A percentile compares a stretch with the other conserved stretches of the same genome.
Evolutionary conservation across 2,888 invertebrate genomes (phyloP).

Genomic region (Leucozona laternaria): DNA sequence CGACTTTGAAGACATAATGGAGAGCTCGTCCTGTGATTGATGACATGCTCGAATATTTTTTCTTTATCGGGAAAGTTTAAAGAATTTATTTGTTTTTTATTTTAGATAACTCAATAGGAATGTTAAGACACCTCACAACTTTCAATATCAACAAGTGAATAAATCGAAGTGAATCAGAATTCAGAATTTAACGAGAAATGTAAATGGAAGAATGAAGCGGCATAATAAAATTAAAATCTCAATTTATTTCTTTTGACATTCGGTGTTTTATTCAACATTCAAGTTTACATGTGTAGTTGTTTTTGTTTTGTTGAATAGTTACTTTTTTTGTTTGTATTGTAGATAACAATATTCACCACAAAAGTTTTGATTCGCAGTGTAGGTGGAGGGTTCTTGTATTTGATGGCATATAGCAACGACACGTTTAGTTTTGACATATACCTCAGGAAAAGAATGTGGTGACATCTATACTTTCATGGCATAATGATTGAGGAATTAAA

Average conservation of each 20-base stretch:
- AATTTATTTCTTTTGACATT: constrained; percentile 12
- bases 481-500: too few relatives aligned
- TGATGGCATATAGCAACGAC: not conserved
- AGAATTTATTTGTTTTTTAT: not conserved
- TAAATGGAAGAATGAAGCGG: not conserved
- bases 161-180: constrained; percentile 1
- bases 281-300: not conserved
- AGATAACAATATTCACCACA: constrained; percentile 3
- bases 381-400: not conserved
- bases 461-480: too few relatives aligned
- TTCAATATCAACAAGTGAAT: constrained; percentile 21
- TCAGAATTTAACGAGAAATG: not conserved
- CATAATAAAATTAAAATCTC: not conserved
- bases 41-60: constrained; percentile 71
- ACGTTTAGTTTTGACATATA: not conserved
- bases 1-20: constrained; percentile 98
- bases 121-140: not conserved
- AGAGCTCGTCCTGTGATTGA: constrained; percentile 90
- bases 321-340: not conserved
- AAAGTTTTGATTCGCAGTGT: not conserved
- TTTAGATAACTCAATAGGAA: not conserved
- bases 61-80: not conserved
- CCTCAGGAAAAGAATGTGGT: not conserved
- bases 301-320: constrained; percentile 6
- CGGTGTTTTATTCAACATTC: not conserved